A percentile compares a stretch with the other conserved stretches of the same genome.
Evolutionary conservation across 2,888 invertebrate genomes (phyloP).

Genomic region (Dastarcus helophoroides): DNA sequence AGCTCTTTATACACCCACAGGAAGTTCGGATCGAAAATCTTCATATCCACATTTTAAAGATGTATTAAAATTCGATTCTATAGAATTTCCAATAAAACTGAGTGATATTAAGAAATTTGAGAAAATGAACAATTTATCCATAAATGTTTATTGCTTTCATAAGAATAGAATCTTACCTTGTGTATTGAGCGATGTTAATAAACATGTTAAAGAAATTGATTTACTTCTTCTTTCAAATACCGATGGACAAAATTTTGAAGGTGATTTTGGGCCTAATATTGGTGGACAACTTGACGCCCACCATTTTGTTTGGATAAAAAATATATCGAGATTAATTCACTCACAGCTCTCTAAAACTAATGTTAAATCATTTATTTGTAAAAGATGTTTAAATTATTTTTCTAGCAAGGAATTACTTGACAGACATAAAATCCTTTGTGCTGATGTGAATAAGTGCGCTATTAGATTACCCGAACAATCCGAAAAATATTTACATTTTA

Average conservation of each 20-base stretch:
- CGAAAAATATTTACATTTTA: neutral
- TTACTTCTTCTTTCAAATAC: too few species aligned
- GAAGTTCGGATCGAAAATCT: slow-evolving; percentile 1
- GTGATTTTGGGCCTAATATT: too few species aligned
- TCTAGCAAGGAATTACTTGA: neutral
- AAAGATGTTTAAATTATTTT: slow-evolving; percentile 1
- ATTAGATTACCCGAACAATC: neutral
- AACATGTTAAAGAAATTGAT: too few species aligned
- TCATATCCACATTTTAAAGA: slow-evolving; percentile 9
- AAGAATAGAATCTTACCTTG: too few species aligned
- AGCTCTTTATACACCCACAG: slow-evolving; percentile 4
- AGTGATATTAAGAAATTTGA: slow-evolving; percentile 14
- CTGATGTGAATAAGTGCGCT: slow-evolving; percentile 1
- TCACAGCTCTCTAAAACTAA: neutral
- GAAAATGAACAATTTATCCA: slow-evolving; percentile 10
- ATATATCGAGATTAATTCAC: neutral
- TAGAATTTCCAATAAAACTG: slow-evolving; percentile 6
- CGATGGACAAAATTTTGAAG: too few species aligned
- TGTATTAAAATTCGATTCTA: slow-evolving; percentile 9
- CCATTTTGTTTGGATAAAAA: neutral
- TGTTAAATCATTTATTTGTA: neutral
- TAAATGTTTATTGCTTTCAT: too few species aligned
- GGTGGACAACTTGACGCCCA: neutral
- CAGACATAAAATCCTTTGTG: neutral
- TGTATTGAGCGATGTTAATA: slow-evolving; percentile 5